Conservation (phyloP, 2,888 invertebrate genomes). For the Boloria euphrosyne region DNA sequence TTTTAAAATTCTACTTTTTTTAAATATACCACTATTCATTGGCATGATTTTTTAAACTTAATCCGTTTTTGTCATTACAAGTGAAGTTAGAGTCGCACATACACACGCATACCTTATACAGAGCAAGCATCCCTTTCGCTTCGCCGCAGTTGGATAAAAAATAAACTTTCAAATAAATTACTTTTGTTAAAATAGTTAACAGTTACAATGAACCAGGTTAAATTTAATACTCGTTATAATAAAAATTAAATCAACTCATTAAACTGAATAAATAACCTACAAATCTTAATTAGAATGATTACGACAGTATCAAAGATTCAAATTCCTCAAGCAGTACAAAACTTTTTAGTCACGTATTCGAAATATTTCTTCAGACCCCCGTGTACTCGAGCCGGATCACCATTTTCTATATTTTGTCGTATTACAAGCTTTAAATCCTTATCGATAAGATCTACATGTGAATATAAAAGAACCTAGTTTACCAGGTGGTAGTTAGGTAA, state of each 20-base stretch:
- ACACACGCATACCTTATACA: no score
- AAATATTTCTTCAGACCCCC: constrained; percentile 31
- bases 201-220: no score
- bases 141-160: no score
- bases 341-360: constrained; percentile 34
- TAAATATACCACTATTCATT: no score
- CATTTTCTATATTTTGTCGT: not conserved
- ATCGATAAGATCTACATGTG: constrained; percentile 18
- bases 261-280: constrained; percentile 6
- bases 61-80: no score
- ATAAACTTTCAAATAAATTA: no score
- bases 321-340: constrained; percentile 25
- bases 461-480: constrained; percentile 30
- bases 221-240: not conserved
- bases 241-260: constrained; percentile 9
- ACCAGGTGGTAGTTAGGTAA: constrained; percentile 59
- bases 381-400: constrained; percentile 17
- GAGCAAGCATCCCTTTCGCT: no score
- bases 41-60: no score
- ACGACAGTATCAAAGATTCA: constrained; percentile 23
- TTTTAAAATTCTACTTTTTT: no score
- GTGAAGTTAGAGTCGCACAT: no score
- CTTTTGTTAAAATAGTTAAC: no score
- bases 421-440: constrained; percentile 21
- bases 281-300: constrained; percentile 26